Percentiles rank a stretch among this genome's conserved stretches.
These are phyloP conservation scores for Neosilurus mollespiculum DNA, from an alignment of 2,797 vertebrate genomes.

Conservation along the genomic window DNA sequence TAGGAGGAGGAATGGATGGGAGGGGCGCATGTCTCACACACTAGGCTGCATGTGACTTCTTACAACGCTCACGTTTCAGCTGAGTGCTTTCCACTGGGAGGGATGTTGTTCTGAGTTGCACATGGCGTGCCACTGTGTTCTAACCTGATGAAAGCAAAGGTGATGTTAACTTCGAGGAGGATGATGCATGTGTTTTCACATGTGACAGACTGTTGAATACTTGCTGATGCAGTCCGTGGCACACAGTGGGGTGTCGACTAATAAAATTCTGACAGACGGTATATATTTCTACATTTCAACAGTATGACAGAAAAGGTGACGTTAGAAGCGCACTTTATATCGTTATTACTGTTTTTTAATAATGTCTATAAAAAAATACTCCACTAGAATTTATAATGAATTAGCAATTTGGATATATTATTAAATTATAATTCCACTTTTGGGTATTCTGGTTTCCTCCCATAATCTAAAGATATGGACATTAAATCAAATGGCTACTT, in stretches of 20 bases:
- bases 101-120: slow-evolving; percentile 45
- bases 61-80: slow-evolving; percentile 49
- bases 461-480: too few relatives aligned
- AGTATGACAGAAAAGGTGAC: too few relatives aligned
- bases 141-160: slow-evolving; percentile 36
- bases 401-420: too few relatives aligned
- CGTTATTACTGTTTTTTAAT: too few relatives aligned
- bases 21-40: slow-evolving; percentile 47
- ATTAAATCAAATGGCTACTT: too few relatives aligned
- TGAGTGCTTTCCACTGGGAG: slow-evolving; percentile 42
- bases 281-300: too few relatives aligned
- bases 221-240: not conserved
- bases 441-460: too few relatives aligned
- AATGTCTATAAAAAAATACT: too few relatives aligned
- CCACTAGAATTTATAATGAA: too few relatives aligned
- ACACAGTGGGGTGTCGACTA: not conserved
- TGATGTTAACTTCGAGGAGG: slow-evolving; percentile 27
- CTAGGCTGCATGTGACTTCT: slow-evolving; percentile 54
- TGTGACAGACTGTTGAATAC: slow-evolving; percentile 35
- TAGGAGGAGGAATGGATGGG: not conserved
- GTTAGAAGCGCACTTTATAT: too few relatives aligned
- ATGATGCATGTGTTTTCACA: slow-evolving; percentile 26
- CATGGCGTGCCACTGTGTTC: slow-evolving; percentile 48
- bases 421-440: too few relatives aligned
- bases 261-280: not conserved